phyloP scores from a whole-genome alignment of 2,113 vertebrate genomes.

The Hippopotamus amphibius region DNA sequence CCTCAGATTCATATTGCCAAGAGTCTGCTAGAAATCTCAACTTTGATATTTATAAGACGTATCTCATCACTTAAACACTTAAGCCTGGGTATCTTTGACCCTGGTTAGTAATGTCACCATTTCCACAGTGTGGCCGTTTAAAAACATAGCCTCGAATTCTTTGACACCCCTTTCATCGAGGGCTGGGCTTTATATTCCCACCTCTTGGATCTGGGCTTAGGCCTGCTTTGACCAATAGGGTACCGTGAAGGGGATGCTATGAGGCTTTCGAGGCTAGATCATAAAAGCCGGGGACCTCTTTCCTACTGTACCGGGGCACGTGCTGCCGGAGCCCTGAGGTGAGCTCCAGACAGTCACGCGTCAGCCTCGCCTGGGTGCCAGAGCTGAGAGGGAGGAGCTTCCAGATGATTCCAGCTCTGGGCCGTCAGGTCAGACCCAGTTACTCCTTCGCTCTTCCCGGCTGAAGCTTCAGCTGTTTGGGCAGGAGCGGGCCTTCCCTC shows the following conservation, averaged over 20 bases:
- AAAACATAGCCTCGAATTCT: not conserved
- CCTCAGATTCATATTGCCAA: not conserved
- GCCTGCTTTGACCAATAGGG: not conserved
- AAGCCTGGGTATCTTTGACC: not conserved
- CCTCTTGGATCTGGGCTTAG: not conserved
- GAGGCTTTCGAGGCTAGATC: not conserved
- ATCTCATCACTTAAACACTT: not conserved
- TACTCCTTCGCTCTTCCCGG: not conserved
- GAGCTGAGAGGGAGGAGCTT: not conserved
- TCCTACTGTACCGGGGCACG: not conserved
- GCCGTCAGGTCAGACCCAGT: not conserved
- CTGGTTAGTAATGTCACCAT: not conserved
- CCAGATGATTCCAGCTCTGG: not conserved
- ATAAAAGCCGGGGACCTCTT: not conserved
- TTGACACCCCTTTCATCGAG: not conserved
- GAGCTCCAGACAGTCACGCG: not conserved
- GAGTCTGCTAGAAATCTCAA: not conserved
- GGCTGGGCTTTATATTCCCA: not conserved
- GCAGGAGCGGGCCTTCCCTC: not conserved
- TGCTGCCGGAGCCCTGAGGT: not conserved
- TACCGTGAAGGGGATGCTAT: not conserved
- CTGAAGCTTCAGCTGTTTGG: not conserved
- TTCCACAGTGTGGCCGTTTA: not conserved
- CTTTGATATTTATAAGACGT: not conserved
- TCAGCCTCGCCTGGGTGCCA: not conserved